A percentile compares a stretch with the other conserved stretches of the same genome.
Conservation (phyloP, 2,888 invertebrate species). For the Chrysolina haemoptera region DNA sequence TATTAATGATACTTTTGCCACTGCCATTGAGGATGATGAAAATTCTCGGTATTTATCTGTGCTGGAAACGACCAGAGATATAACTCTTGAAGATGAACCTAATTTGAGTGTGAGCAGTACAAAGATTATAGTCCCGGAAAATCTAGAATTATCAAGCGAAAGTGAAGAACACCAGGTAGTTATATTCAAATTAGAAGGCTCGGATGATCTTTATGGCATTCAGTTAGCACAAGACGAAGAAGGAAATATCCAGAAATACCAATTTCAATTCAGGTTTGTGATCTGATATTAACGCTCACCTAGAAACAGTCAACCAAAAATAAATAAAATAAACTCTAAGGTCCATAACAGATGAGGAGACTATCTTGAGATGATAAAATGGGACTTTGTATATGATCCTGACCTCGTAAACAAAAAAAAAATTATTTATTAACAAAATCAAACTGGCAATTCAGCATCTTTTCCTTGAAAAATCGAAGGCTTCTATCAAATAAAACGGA, state of each 20-base stretch:
- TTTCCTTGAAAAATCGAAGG: too few relatives aligned
- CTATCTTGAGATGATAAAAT: too few relatives aligned
- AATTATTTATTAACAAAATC: too few relatives aligned
- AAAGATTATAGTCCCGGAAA: conserved; percentile 48
- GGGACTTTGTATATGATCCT: too few relatives aligned
- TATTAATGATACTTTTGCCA: conserved; percentile 62
- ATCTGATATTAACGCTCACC: not conserved
- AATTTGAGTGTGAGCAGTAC: conserved; percentile 51
- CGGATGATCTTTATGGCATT: conserved; percentile 66
- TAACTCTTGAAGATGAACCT: conserved; percentile 57
- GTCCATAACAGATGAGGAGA: too few relatives aligned
- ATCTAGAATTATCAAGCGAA: conserved; percentile 45
- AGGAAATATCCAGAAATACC: conserved; percentile 67
- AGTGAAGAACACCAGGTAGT: conserved; percentile 59
- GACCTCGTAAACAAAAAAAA: too few relatives aligned
- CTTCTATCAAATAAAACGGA: too few relatives aligned
- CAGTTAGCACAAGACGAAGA: conserved; percentile 66
- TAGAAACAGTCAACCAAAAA: too few relatives aligned
- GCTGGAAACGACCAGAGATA: conserved; percentile 59
- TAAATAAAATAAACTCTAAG: too few relatives aligned
- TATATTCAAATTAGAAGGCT: conserved; percentile 65
- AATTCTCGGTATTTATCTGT: conserved; percentile 65
- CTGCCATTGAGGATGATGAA: conserved; percentile 60
- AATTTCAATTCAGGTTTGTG: conserved; percentile 66
- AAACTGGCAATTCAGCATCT: too few relatives aligned